Conservation (phyloP, 2,113 vertebrate species). For the Xiphophorus couchianus region DNA sequence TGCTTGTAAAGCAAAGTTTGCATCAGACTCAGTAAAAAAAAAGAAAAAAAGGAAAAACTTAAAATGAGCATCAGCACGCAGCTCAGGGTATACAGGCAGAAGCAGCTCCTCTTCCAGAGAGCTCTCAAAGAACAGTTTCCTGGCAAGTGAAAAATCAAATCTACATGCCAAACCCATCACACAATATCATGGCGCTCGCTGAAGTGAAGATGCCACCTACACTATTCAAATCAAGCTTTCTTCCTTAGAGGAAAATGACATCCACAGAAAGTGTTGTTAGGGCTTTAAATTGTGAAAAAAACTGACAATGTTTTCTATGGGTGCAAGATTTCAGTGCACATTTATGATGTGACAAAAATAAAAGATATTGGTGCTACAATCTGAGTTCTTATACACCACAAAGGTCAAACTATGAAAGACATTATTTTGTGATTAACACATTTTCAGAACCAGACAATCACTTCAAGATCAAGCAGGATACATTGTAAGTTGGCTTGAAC, state of each 20-base stretch:
- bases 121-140: neutral
- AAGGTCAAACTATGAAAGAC: neutral
- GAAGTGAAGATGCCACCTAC: conserved; percentile 8
- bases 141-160: conserved; percentile 13
- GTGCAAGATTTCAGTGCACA: neutral
- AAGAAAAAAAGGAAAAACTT: neutral
- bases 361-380: neutral
- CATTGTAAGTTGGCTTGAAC: neutral
- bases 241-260: neutral
- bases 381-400: neutral
- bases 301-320: neutral
- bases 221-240: conserved; percentile 5
- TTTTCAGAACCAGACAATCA: neutral
- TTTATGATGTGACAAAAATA: neutral
- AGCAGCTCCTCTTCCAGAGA: conserved; percentile 3
- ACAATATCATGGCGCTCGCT: neutral
- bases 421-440: neutral
- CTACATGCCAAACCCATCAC: conserved; percentile 7
- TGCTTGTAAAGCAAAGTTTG: neutral
- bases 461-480: neutral
- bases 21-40: neutral
- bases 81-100: conserved; percentile 8
- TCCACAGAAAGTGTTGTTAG: neutral
- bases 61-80: neutral
- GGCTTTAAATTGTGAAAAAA: neutral